phyloP scores from a whole-genome alignment of 1,140 invertebrate genomes.

The Pemphigus obesinymphae region DNA sequence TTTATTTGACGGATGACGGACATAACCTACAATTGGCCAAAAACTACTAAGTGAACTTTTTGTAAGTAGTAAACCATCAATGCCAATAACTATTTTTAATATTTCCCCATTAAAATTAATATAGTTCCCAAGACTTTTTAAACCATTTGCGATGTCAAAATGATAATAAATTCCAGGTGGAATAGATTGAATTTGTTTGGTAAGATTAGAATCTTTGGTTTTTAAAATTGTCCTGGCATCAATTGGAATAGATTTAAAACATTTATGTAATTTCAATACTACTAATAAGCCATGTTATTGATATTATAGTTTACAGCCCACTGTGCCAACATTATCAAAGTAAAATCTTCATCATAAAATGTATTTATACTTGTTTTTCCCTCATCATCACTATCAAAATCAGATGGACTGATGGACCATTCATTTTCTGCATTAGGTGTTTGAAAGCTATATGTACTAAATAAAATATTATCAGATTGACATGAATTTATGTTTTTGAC shows the following conservation, averaged over 20 bases:
- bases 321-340: background rate
- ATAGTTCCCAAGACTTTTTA: background rate
- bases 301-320: background rate
- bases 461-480: too few species aligned
- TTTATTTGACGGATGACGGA: background rate
- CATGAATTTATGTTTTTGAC: too few species aligned
- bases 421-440: background rate
- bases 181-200: too few species aligned
- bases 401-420: background rate
- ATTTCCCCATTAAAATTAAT: background rate
- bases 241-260: background rate
- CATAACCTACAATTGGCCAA: background rate
- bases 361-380: too few species aligned
- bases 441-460: too few species aligned
- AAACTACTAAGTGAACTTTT: background rate
- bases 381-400: background rate
- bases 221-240: background rate
- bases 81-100: background rate
- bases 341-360: too few species aligned
- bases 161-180: background rate
- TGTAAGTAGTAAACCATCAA: background rate
- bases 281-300: background rate
- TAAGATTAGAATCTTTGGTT: background rate
- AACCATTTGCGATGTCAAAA: background rate
- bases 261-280: background rate